phyloP scores from a whole-genome alignment of 1,140 invertebrate species.

The Lepidurus packardi region DNA sequence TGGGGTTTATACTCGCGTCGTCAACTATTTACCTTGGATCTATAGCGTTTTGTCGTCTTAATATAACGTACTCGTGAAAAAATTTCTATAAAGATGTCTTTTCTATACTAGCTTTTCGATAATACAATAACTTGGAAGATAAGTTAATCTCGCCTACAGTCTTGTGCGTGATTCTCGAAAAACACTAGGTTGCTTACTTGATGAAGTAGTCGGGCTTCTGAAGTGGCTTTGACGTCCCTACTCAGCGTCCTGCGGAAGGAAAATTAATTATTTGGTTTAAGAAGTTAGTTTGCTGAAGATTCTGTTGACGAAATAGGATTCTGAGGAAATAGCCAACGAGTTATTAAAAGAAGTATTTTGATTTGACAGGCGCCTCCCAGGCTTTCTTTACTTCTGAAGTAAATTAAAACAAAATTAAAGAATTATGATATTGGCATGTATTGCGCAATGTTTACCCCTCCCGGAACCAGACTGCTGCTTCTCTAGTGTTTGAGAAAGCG shows the following conservation, averaged over 20 bases:
- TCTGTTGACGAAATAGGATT: no score
- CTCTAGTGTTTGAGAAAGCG: background rate
- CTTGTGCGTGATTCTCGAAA: no score
- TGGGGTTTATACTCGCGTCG: slow-evolving; percentile 60
- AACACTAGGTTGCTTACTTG: no score
- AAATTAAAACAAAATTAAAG: background rate
- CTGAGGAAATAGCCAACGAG: background rate
- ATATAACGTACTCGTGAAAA: slow-evolving; percentile 46
- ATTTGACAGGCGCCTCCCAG: background rate
- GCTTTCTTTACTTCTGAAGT: background rate
- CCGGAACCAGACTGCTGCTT: background rate
- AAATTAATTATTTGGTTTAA: no score
- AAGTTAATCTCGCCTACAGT: no score
- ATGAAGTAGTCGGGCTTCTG: no score
- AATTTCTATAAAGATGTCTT: background rate
- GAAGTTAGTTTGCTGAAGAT: no score
- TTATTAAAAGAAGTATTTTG: background rate
- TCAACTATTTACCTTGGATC: slow-evolving; percentile 58
- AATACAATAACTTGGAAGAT: no score
- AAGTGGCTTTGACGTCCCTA: no score
- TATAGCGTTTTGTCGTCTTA: slow-evolving; percentile 43
- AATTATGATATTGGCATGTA: background rate
- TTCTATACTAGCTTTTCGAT: background rate
- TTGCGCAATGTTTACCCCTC: background rate
- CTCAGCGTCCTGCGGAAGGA: no score